phyloP scores from a whole-genome alignment of 92 coral and sea anemone species.

The Siderastrea siderea region DNA sequence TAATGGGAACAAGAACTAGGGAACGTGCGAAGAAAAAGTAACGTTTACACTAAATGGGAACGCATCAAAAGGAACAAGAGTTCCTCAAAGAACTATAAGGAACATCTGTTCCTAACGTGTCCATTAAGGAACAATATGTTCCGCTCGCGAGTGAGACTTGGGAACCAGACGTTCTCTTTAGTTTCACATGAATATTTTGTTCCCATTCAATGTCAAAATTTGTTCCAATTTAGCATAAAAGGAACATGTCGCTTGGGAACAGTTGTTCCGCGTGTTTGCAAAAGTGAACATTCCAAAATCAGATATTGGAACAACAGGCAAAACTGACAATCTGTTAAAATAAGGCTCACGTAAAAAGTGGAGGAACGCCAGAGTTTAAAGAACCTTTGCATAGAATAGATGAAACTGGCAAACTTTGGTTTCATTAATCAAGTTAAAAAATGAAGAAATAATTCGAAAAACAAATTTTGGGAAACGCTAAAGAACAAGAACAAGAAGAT shows the following conservation, averaged over 20 bases:
- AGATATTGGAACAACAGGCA: no score
- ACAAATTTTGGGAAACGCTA: background rate
- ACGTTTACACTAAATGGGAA: no score
- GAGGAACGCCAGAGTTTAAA: background rate
- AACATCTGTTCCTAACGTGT: background rate
- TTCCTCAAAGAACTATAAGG: no score
- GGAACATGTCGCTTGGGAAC: background rate
- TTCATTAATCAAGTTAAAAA: background rate
- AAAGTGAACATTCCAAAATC: no score
- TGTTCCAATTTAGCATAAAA: background rate
- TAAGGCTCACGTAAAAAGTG: background rate
- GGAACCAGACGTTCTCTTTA: no score
- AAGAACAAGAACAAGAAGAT: no score
- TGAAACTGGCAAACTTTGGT: background rate
- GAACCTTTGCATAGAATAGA: background rate
- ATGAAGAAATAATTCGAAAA: background rate
- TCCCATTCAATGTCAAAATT: background rate
- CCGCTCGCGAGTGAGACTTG: background rate
- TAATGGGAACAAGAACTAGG: no score
- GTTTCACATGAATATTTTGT: no score
- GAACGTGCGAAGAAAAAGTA: no score
- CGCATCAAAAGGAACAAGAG: no score
- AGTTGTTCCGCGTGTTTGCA: no score
- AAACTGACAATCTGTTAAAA: no score
- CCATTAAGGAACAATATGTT: background rate